phyloP scores from a whole-genome alignment of 2,888 invertebrate genomes.

The Phyllotreta cruciferae region DNA sequence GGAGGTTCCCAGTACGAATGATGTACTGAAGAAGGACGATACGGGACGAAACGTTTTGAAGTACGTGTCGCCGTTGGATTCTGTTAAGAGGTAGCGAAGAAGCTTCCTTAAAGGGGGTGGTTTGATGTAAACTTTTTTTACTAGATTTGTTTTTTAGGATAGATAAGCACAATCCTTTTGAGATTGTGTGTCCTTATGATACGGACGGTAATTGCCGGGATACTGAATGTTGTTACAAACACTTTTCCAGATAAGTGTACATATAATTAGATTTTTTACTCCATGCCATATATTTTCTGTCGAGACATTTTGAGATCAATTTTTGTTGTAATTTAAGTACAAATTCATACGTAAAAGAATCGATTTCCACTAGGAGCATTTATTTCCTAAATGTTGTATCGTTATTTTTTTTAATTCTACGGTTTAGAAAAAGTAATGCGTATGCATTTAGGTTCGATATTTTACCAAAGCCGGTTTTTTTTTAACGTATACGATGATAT shows the following conservation, averaged over 20 bases:
- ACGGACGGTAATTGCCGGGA: conserved; percentile 57
- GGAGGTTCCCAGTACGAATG: not conserved
- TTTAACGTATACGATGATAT: no score
- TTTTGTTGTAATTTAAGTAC: no score
- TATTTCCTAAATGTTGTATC: no score
- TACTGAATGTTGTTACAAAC: conserved; percentile 55
- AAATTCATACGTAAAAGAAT: no score
- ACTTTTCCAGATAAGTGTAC: conserved; percentile 42
- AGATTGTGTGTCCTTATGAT: conserved; percentile 57
- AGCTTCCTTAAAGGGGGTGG: not conserved
- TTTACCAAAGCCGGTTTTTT: no score
- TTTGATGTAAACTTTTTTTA: not conserved
- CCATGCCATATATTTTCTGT: conserved; percentile 5
- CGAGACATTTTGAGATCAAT: no score
- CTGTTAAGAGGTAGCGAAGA: conserved; percentile 46
- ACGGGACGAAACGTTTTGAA: conserved; percentile 41
- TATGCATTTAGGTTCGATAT: no score
- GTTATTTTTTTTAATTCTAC: no score
- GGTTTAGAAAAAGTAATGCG: no score
- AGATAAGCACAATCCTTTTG: conserved; percentile 51
- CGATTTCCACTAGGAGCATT: no score
- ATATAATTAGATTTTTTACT: not conserved
- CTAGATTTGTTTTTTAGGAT: conserved; percentile 38
- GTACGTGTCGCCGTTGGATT: conserved; percentile 56
- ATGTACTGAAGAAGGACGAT: not conserved